Conservation (phyloP, 23 tunicate genomes). For the Clavelina lepadiformis region DNA sequence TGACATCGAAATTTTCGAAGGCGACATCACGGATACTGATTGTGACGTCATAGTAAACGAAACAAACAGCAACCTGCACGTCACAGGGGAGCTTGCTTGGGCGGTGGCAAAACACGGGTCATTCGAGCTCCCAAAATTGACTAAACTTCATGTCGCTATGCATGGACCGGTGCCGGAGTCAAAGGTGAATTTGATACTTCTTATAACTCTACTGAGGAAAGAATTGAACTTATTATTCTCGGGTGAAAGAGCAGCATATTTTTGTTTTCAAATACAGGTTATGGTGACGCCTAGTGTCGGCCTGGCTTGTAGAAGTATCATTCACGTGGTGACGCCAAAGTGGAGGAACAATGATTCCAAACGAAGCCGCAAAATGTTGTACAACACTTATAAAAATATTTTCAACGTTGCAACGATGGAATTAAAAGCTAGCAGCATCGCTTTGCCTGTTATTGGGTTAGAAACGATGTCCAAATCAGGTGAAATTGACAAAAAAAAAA, state of each 20-base stretch:
- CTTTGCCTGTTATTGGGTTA: conserved; percentile 71
- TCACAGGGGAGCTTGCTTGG: conserved; percentile 81
- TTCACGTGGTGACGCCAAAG: conserved; percentile 79
- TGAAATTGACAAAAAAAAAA: background rate
- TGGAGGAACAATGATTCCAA: conserved; percentile 52
- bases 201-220: no score
- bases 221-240: no score
- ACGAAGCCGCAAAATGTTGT: conserved; percentile 54
- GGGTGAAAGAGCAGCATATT: no score
- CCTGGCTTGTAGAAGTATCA: conserved; percentile 45
- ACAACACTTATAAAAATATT: conserved; percentile 82
- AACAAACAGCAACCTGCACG: conserved; percentile 57
- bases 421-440: conserved; percentile 43
- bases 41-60: conserved; percentile 79
- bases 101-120: conserved; percentile 80
- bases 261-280: conserved; percentile 39
- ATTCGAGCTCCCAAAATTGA: conserved; percentile 51
- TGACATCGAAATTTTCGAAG: conserved; percentile 47
- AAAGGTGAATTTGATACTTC: no score
- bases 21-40: conserved; percentile 71
- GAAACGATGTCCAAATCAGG: conserved; percentile 1
- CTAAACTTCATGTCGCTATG: conserved; percentile 69
- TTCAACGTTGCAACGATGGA: conserved; percentile 53
- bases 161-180: conserved; percentile 63
- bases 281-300: conserved; percentile 83